These are phyloP conservation scores for Ischnura elegans DNA, from an alignment of 2,888 invertebrate genomes.

Conservation along the genomic window DNA sequence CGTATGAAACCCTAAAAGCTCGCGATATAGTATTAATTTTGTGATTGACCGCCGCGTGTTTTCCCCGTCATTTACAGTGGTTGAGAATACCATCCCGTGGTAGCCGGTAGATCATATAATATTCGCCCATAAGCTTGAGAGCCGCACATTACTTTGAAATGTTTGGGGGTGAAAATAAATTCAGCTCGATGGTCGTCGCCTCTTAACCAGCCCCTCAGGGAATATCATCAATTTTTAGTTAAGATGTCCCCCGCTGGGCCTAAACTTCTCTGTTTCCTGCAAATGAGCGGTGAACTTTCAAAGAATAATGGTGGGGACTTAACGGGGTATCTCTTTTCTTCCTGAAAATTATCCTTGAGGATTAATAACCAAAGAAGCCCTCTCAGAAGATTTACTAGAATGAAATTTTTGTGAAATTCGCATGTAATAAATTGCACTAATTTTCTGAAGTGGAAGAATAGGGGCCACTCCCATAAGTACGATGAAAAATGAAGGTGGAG, in stretches of 20 bases:
- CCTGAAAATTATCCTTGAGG: neutral
- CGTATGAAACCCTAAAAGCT: neutral
- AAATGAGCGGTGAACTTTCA: neutral
- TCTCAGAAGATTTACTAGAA: too few species aligned
- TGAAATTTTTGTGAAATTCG: too few species aligned
- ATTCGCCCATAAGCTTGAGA: neutral
- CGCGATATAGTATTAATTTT: constrained; percentile 4
- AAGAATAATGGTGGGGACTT: neutral
- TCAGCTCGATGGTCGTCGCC: neutral
- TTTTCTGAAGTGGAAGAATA: too few species aligned
- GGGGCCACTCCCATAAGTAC: too few species aligned
- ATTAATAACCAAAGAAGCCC: neutral
- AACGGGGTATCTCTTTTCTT: neutral
- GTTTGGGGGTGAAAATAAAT: neutral
- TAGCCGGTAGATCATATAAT: neutral
- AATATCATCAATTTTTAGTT: neutral
- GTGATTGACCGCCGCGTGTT: neutral
- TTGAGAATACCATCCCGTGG: neutral
- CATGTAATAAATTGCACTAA: too few species aligned
- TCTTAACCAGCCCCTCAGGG: neutral
- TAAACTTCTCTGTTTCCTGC: neutral
- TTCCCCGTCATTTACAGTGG: neutral
- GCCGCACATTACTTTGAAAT: neutral
- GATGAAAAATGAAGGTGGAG: too few species aligned
- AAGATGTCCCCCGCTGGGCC: neutral